Evolutionary conservation across 2,888 invertebrate species (phyloP), one percentile per base, ranked within the genome.

Genomic region (Mylabris sibirica): DNA sequence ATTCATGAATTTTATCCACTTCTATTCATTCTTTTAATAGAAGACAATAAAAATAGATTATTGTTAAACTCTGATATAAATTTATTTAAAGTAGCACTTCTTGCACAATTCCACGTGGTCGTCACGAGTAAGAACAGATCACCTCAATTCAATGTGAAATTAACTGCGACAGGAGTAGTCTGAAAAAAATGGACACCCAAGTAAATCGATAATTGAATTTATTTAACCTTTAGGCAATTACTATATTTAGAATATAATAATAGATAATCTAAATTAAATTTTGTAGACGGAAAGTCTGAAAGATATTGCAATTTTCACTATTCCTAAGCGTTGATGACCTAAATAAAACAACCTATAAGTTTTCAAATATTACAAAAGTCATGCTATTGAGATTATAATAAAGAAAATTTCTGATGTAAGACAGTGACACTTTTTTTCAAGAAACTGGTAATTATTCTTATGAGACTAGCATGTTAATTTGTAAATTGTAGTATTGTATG

Each of bases 81-180:
- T 49, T 49, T 20, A 20, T 49, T 9, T 53, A 11, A 57, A 57
- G 24, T 9, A 49, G 3, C 1, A 8, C 24, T 57, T 57, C 24
- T 57, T 57, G 57, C 57, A 57, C 14, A 57, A 57, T 57, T 57
- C 12, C 57, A 57, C 57, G 57, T 57, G 24, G 14, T 24, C 14
- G 60, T 49, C 53, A 65, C 63, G 60, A 20, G 20, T 17, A 44
- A 44, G 17, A 44, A 17, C 44, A 17, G 44, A 44, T 44, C 44
- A 44, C 44, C 44, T 44, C 17, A 44, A n/a, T 44, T 44, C 6
- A n/a, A 44, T n/a, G 3, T 5, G n/a, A 44, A n/a, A 44, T 44
- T 44, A n/a, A n/a, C 17, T 30, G 5, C 3, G 44, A 44, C 8
- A 49, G 20, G 11, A 20, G 49, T 49, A 2, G 49, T 20, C 49